A percentile compares a stretch with the other conserved stretches of the same genome.
Conservation (phyloP, 92 coral and sea anemone genomes). For the Porites lobata region DNA sequence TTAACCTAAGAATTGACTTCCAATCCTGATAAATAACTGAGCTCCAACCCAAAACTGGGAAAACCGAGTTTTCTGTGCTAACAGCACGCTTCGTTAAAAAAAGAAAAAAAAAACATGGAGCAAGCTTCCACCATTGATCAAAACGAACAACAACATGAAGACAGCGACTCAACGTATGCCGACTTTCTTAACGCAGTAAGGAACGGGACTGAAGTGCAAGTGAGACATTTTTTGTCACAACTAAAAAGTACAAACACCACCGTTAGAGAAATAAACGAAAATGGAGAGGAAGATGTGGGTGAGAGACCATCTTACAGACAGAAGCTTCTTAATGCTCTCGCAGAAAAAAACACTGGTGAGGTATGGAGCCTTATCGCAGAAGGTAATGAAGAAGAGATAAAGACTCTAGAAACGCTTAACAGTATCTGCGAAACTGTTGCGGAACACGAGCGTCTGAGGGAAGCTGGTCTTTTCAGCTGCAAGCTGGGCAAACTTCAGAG, state of each 20-base stretch:
- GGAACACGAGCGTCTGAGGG: neutral
- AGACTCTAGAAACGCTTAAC: constrained; percentile 11
- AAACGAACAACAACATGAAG: too few species aligned
- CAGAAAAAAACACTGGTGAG: neutral
- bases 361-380: constrained; percentile 24
- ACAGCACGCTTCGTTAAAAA: too few species aligned
- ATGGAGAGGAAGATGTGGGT: neutral
- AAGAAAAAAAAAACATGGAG: neutral
- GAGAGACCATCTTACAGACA: neutral
- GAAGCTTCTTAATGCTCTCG: constrained; percentile 15
- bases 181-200: neutral
- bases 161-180: neutral
- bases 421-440: neutral
- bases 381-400: neutral
- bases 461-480: neutral
- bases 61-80: too few species aligned
- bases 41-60: too few species aligned
- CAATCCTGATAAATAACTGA: too few species aligned
- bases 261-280: neutral
- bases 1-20: too few species aligned
- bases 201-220: neutral
- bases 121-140: too few species aligned
- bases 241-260: neutral
- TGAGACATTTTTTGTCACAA: neutral
- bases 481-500: neutral